Evolutionary conservation across 1,140 invertebrate genomes (phyloP).

Genomic region (Pseudachorutes palmiensis): DNA sequence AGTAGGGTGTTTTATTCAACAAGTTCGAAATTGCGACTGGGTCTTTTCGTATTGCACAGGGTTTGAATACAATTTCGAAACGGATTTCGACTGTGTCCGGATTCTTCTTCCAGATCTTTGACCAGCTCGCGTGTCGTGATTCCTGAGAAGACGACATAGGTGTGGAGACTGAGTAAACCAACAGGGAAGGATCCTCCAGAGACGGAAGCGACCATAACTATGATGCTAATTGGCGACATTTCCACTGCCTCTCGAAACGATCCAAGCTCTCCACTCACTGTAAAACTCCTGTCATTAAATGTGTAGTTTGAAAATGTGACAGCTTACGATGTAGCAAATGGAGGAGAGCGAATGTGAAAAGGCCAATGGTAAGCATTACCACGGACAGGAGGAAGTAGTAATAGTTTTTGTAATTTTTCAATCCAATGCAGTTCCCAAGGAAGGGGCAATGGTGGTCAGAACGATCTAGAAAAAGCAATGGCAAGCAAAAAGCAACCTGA

Average conservation of each 20-base stretch:
- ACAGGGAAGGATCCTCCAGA: neutral
- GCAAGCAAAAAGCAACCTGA: too few relatives aligned
- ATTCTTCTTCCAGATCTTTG: neutral
- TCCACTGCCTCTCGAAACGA: neutral
- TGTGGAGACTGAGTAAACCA: neutral
- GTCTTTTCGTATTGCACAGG: neutral
- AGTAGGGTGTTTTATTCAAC: neutral
- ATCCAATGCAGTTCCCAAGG: slow-evolving; percentile 2
- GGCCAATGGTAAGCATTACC: neutral
- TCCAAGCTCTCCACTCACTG: neutral
- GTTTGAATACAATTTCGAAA: neutral
- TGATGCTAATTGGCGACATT: neutral
- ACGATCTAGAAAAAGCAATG: neutral
- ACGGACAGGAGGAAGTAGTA: neutral
- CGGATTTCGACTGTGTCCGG: neutral
- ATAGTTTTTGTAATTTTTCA: slow-evolving; percentile 3
- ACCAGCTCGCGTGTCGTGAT: neutral
- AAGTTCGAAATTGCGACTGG: neutral
- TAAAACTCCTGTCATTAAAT: too few relatives aligned
- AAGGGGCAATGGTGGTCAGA: slow-evolving; percentile 1
- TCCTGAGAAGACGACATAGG: neutral
- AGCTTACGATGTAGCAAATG: neutral
- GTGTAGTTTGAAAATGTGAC: neutral
- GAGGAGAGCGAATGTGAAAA: neutral
- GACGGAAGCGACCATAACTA: neutral